These are phyloP conservation scores for Anabas testudineus DNA, from an alignment of 2,797 vertebrate species.

Conservation along the genomic window DNA sequence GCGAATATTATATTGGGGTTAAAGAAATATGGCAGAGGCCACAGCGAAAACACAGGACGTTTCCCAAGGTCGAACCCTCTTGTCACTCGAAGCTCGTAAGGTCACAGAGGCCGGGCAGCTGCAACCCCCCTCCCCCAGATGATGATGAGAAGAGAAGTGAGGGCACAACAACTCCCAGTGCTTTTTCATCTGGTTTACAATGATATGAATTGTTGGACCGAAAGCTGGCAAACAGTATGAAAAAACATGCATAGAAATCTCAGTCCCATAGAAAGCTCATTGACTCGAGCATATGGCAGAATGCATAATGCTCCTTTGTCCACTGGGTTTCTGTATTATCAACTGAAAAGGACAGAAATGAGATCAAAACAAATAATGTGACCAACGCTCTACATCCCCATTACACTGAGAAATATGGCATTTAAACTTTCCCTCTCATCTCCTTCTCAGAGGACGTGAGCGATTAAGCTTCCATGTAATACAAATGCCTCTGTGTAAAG, in stretches of 20 bases:
- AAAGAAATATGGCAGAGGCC: constrained; percentile 47
- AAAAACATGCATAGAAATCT: constrained; percentile 33
- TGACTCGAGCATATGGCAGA: constrained; percentile 38
- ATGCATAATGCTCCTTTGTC: constrained; percentile 48
- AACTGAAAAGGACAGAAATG: constrained; percentile 61
- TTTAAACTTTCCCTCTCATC: constrained; percentile 65
- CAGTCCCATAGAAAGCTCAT: constrained; percentile 5
- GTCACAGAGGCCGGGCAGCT: constrained; percentile 56
- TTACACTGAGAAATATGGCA: constrained; percentile 55
- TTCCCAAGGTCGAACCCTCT: constrained; percentile 36
- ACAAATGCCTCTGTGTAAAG: constrained; percentile 63
- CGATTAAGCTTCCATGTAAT: constrained; percentile 56
- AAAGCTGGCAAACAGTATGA: constrained; percentile 29
- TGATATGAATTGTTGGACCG: constrained; percentile 19
- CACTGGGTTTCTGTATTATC: constrained; percentile 52
- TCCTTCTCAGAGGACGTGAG: constrained; percentile 41
- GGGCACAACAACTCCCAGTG: constrained; percentile 29
- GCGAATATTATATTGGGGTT: constrained; percentile 37
- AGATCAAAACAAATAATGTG: constrained; percentile 59
- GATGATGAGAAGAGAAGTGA: constrained; percentile 59
- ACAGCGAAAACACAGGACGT: constrained; percentile 10
- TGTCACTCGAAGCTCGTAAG: constrained; percentile 48
- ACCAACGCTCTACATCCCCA: constrained; percentile 32
- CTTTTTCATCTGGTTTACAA: constrained; percentile 46
- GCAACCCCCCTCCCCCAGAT: constrained; percentile 27